These are phyloP conservation scores for Drosophila merina DNA, from an alignment of 2,888 invertebrate species.

Conservation along the genomic window DNA sequence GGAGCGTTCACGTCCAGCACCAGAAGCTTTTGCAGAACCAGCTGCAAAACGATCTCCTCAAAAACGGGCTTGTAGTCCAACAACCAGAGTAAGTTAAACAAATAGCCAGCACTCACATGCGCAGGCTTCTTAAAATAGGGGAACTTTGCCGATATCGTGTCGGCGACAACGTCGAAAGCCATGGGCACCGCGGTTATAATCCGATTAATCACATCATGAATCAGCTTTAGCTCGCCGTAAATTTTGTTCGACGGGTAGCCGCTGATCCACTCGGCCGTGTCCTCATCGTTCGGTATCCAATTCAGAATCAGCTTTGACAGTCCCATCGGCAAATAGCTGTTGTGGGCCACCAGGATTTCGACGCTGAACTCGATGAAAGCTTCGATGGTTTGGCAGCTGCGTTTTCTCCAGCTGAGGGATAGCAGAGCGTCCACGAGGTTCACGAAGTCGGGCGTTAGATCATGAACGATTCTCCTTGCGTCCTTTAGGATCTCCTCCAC, in stretches of 20 bases:
- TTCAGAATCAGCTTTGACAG: constrained; percentile 86
- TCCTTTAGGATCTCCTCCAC: constrained; percentile 86
- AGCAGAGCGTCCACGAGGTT: constrained; percentile 87
- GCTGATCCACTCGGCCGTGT: constrained; percentile 86
- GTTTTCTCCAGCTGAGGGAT: constrained; percentile 86
- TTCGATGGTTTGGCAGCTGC: constrained; percentile 83
- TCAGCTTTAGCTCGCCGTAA: constrained; percentile 86
- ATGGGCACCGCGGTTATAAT: constrained; percentile 85
- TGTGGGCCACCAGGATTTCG: constrained; percentile 89
- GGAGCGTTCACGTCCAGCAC: constrained; percentile 89
- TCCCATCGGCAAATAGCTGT: constrained; percentile 87
- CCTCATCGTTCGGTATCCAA: constrained; percentile 86
- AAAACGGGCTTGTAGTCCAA: constrained; percentile 90
- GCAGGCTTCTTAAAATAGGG: constrained; percentile 91
- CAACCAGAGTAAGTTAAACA: constrained; percentile 91
- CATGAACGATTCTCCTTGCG: constrained; percentile 86
- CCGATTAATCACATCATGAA: constrained; percentile 86
- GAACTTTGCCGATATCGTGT: constrained; percentile 87
- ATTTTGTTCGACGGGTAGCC: constrained; percentile 86
- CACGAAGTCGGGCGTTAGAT: constrained; percentile 86
- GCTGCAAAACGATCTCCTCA: constrained; percentile 88
- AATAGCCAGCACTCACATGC: constrained; percentile 89
- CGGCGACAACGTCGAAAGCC: constrained; percentile 88
- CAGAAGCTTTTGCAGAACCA: constrained; percentile 91
- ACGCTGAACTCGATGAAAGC: constrained; percentile 88